Percentiles rank a stretch among this genome's conserved stretches.
phyloP scores from a whole-genome alignment of 2,113 vertebrate species.

The Turnix velox region DNA sequence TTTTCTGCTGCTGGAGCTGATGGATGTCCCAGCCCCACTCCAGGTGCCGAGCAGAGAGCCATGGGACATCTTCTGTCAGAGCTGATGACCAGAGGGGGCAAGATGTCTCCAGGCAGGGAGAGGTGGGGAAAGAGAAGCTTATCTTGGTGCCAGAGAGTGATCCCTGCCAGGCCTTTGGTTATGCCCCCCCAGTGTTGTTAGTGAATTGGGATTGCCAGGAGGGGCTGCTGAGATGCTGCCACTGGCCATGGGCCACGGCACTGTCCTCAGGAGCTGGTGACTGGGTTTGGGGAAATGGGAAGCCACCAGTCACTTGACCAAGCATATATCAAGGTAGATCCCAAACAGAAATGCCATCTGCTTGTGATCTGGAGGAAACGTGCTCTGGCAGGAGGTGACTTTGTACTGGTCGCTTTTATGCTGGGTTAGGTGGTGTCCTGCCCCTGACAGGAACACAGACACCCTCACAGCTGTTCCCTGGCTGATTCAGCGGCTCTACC shows the following conservation, averaged over 20 bases:
- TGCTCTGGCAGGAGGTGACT: neutral
- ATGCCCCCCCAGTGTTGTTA: neutral
- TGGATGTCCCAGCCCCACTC: neutral
- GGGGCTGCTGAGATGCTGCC: neutral
- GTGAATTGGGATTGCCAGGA: neutral
- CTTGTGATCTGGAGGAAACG: neutral
- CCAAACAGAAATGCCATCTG: neutral
- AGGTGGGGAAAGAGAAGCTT: neutral
- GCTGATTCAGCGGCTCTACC: neutral
- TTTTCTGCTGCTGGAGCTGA: neutral
- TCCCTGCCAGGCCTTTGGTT: neutral
- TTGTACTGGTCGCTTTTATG: neutral
- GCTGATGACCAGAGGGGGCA: neutral
- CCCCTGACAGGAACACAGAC: neutral
- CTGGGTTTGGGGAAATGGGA: neutral
- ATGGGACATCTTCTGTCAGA: neutral
- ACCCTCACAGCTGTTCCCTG: neutral
- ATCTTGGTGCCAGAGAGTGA: neutral
- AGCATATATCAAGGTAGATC: neutral
- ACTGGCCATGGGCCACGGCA: neutral
- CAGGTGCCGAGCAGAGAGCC: neutral
- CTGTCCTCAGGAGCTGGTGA: rapidly evolving
- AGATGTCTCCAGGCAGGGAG: neutral
- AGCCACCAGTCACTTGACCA: neutral
- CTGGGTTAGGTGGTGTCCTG: neutral